A percentile compares a stretch with the other conserved stretches of the same genome.
Conservation (phyloP, 2,888 invertebrate genomes). For the Stenodema calcarata region DNA sequence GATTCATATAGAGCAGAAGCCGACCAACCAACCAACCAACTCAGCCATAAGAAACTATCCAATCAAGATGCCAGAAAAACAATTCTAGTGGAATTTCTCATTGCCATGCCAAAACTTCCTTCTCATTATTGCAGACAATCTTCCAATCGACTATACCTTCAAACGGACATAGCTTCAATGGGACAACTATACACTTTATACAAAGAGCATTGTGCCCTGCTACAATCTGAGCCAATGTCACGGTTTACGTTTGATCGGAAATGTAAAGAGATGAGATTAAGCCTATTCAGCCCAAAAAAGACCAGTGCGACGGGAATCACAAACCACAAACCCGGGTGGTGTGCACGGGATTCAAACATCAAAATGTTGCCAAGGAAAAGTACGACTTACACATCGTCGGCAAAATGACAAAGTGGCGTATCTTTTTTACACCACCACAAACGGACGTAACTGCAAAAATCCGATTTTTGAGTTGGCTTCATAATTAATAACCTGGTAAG, state of each 20-base stretch:
- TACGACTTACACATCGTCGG: constrained; percentile 39
- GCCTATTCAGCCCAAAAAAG: constrained; percentile 19
- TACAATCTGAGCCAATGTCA: not conserved
- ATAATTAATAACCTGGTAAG: no score
- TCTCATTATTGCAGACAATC: constrained; percentile 14
- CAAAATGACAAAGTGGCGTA: no score
- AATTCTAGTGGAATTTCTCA: not conserved
- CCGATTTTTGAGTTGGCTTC: no score
- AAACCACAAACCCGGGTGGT: no score
- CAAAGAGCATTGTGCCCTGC: not conserved
- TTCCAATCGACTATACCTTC: not conserved
- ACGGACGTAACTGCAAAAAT: no score
- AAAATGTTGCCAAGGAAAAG: constrained; percentile 18
- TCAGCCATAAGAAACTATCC: no score
- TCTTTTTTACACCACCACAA: no score
- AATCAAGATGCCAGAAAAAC: no score
- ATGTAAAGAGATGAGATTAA: not conserved
- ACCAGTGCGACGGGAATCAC: constrained; percentile 48
- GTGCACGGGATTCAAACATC: constrained; percentile 35
- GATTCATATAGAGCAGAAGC: no score
- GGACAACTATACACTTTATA: not conserved
- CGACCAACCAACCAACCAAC: no score
- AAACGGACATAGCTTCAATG: not conserved
- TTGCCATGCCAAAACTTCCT: constrained; percentile 8
- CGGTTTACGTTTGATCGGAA: not conserved